Evolutionary conservation across 2,113 vertebrate genomes (phyloP), one percentile per base, ranked within the genome.

Genomic region (Hemiprocne comata): DNA sequence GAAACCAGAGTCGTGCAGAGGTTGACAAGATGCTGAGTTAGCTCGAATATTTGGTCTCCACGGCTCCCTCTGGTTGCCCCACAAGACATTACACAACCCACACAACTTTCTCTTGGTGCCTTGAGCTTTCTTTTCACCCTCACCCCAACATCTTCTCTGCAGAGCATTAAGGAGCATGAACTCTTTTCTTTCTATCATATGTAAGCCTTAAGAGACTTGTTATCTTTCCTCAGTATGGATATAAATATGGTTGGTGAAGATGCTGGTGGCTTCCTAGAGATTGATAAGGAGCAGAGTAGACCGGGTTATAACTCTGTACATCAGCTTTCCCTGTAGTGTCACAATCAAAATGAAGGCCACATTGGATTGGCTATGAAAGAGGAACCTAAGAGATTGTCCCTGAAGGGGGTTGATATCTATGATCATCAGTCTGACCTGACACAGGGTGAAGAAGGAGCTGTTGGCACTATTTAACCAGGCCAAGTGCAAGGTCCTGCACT

Each of bases 21-120:
- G 8, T 42, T 42, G 38, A 17, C 1, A 29, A n/a, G 42, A 1
- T 17, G 44, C 36, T 3, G 6, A 70, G 21, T 8, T 11, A 40
- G 17, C 20, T 7, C 7, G 13, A 8, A 3, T 4, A 7, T 33
- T 31, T n/a, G 13, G 21, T 71, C 76, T 89, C 90, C 14, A 25
- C 60, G 82, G 90, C 93, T 92, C 96, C 95, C 95, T 91, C 95
- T 96, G 73, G 69, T 44, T 23, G 84, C 6, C 19, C 23, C 15
- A 2, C 2, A 0, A 5, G 69, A 10, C 6, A 55, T 51, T 73
- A 24, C 95, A 89, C 46, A 44, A 13, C 55, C 6, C 36, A 40
- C 72, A 50, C 86, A 51, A n/a, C 4, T 64, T 82, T 40, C 46
- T 42, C 61, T 33, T n/a, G 4, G 6, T 34, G 17, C 4, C 18